Conservation (phyloP, 2,113 vertebrate genomes). For the Alces alces region DNA sequence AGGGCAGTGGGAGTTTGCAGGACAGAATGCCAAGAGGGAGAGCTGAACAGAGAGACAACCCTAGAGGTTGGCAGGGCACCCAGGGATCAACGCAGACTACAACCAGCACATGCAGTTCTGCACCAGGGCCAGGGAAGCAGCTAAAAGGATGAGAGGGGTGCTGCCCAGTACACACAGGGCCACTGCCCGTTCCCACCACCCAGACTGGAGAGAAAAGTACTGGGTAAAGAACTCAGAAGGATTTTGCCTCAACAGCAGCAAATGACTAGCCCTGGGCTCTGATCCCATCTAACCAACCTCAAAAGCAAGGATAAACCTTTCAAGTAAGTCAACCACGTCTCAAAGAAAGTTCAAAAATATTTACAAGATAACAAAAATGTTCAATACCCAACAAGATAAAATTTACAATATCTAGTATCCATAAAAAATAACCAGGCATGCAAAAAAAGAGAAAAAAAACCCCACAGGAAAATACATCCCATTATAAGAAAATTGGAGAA, state of each 20-base stretch:
- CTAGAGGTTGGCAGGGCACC: rapidly evolving
- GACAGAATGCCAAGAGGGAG: neutral
- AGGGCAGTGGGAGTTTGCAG: neutral
- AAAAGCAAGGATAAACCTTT: slow-evolving; percentile 16
- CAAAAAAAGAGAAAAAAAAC: neutral
- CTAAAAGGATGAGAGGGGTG: neutral
- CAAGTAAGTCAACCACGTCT: neutral
- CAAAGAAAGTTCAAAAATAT: slow-evolving; percentile 14
- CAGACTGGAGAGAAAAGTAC: neutral
- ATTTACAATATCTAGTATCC: neutral
- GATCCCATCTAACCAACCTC: neutral
- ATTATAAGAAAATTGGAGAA: neutral
- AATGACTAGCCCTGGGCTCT: neutral
- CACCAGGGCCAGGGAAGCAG: neutral
- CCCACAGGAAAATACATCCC: neutral
- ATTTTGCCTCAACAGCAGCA: neutral
- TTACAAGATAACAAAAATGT: neutral
- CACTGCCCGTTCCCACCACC: neutral
- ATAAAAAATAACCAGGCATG: neutral
- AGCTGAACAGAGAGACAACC: neutral
- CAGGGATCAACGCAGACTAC: neutral
- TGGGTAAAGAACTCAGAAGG: neutral
- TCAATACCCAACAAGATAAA: neutral
- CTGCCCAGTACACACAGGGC: neutral
- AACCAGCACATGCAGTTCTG: neutral